These are phyloP conservation scores for Drosophila leonis DNA, from an alignment of 2,888 invertebrate species.

Conservation along the genomic window DNA sequence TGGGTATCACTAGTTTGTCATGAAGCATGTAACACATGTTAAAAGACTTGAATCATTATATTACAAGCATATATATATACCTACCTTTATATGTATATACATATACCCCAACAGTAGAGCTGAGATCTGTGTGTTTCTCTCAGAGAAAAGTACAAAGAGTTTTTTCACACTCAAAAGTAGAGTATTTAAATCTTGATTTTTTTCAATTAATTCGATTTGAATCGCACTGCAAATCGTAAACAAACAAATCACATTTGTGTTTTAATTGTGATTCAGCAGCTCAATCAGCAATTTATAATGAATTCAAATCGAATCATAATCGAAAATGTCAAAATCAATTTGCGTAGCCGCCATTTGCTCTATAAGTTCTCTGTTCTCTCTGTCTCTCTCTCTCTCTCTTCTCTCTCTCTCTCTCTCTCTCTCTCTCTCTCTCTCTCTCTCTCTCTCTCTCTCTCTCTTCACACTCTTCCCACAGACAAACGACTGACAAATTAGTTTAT, in stretches of 20 bases:
- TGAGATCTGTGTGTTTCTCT: neutral
- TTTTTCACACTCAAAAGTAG: neutral
- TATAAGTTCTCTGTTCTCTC: neutral
- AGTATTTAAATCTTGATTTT: neutral
- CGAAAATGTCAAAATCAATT: slow-evolving; percentile 44
- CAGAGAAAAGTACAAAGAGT: neutral
- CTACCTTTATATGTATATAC: neutral
- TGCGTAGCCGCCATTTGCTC: slow-evolving; percentile 22
- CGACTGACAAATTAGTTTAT: slow-evolving; percentile 41
- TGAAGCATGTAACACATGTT: neutral
- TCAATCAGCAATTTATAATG: slow-evolving; percentile 41
- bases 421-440: neutral
- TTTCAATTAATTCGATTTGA: neutral
- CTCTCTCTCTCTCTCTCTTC: neutral
- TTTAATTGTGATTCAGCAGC: slow-evolving; percentile 15
- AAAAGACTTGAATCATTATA: neutral
- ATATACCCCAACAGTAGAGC: neutral
- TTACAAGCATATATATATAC: neutral
- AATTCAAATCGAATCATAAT: slow-evolving; percentile 48
- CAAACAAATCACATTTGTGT: slow-evolving; percentile 1
- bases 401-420: neutral
- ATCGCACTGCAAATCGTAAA: neutral
- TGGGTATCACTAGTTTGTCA: neutral
- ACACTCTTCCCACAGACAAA: neutral
- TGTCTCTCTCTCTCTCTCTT: neutral